phyloP scores from a whole-genome alignment of 2,888 invertebrate genomes.

The Dynastes tityus region DNA sequence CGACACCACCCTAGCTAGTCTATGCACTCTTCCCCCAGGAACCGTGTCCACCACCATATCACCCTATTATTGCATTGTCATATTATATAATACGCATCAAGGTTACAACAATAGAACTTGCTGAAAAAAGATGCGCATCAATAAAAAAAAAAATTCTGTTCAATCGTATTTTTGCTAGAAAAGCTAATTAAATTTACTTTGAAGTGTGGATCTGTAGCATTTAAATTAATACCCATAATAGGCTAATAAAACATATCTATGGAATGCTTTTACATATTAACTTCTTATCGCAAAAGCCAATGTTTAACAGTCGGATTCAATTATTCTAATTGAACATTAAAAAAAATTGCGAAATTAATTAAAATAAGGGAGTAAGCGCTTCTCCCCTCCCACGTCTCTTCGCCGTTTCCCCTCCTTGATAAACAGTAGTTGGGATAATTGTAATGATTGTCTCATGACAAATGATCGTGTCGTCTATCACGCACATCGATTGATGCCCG shows the following conservation, averaged over 20 bases:
- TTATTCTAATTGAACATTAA: slow-evolving; percentile 43
- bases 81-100: slow-evolving; percentile 52
- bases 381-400: neutral
- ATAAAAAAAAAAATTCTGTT: slow-evolving; percentile 52
- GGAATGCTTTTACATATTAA: slow-evolving; percentile 43
- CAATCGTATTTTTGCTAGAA: slow-evolving; percentile 50
- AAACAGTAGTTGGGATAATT: slow-evolving; percentile 40
- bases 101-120: slow-evolving; percentile 44
- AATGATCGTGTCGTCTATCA: slow-evolving; percentile 46
- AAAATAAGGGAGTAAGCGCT: slow-evolving; percentile 41
- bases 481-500: slow-evolving; percentile 47
- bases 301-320: slow-evolving; percentile 38
- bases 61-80: slow-evolving; percentile 51
- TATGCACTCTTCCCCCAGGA: slow-evolving; percentile 36
- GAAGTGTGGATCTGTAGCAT: no score
- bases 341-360: slow-evolving; percentile 45
- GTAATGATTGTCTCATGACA: slow-evolving; percentile 50
- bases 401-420: neutral
- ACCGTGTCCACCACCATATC: slow-evolving; percentile 17
- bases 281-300: slow-evolving; percentile 31
- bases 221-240: no score
- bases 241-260: neutral
- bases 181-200: slow-evolving; percentile 9
- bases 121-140: slow-evolving; percentile 55
- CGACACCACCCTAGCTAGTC: slow-evolving; percentile 45